Base-by-base conservation (phyloP, 2,888 invertebrate genomes). In the Chrysolina haemoptera region DNA sequence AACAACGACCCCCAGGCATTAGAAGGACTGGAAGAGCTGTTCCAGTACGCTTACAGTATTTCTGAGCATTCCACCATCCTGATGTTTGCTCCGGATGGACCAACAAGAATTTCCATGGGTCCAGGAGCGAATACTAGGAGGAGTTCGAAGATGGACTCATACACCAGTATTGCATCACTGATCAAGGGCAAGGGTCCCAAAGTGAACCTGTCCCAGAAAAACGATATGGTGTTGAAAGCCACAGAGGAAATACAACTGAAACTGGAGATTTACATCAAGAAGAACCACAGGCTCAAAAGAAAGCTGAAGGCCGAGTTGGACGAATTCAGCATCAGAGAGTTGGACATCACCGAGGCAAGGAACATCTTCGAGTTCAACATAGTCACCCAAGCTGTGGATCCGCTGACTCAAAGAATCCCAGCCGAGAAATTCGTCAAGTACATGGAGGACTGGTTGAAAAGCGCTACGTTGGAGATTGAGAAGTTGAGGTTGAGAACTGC, bases 361-460 rank as follows among this genome's bases (percentile, higher is more conserved):
- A 86, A 85, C 1, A 83, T 87, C 62, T 92, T 93, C 73, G 88
- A 91, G 53, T 87, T 89, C 68, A 88, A 88, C 14, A 90, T 93
- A 0, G 88, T 81, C 1, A 75, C 75, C 0, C 80, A 79, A 27
- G 83, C 81, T 0, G 69, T 80, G 9, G 92, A 93, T 81, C 89
- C 88, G 22, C 87, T 92, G 62, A 92, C 91, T 0, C 91, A 91
- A 75, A 88, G 91, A 76, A 91, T 93, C 70, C 91, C 92, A 0
- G 91, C 91, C 0, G 92, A 93, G 83, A 90, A 90, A 78, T 88
- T 89, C 74, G 76, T 87, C 8, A 77, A 80, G 41, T 92, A 89
- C 82, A 90, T 93, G 89, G 90, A 90, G 0, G 91, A 92, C 75
- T 92, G 92, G 91, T 83, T 91, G 14, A 91, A 90, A 82, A 87